A percentile compares a stretch with the other conserved stretches of the same genome.
These are phyloP conservation scores for Yasuhikotakia modesta DNA, from an alignment of 2,797 vertebrate genomes.

Conservation along the genomic window DNA sequence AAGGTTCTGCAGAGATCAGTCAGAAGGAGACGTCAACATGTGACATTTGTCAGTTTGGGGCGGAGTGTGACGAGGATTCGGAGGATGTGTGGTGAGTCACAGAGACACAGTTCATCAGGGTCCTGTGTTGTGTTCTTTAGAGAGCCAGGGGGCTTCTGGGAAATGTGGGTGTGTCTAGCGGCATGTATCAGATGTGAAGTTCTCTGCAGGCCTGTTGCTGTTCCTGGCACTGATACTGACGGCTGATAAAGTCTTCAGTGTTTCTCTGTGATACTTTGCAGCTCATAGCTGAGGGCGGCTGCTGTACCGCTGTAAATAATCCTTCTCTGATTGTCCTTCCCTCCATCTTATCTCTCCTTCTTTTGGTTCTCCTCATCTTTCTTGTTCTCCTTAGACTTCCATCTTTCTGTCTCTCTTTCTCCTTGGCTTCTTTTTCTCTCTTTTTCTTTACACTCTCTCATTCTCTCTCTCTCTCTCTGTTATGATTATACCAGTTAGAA, in stretches of 20 bases:
- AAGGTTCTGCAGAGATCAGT: slow-evolving; percentile 85
- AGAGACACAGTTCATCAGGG: neutral
- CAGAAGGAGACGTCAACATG: slow-evolving; percentile 87
- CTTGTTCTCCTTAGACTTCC: neutral
- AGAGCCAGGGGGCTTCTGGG: slow-evolving; percentile 5
- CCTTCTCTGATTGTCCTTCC: slow-evolving; percentile 15
- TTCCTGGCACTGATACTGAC: slow-evolving; percentile 39
- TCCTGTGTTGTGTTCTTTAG: slow-evolving; percentile 5
- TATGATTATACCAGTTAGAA: neutral
- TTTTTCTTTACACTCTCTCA: neutral
- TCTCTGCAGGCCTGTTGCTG: neutral
- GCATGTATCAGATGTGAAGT: slow-evolving; percentile 29
- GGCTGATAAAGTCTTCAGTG: slow-evolving; percentile 31
- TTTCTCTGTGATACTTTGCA: slow-evolving; percentile 34
- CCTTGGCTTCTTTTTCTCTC: neutral
- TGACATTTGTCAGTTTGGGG: slow-evolving; percentile 88
- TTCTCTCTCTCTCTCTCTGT: too few species aligned
- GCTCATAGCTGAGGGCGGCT: slow-evolving; percentile 23
- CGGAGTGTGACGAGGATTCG: slow-evolving; percentile 86
- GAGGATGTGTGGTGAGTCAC: slow-evolving; percentile 84
- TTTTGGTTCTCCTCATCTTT: neutral
- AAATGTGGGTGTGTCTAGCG: slow-evolving; percentile 22
- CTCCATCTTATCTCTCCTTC: neutral
- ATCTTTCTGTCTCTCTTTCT: neutral
- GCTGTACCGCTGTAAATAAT: slow-evolving; percentile 36